Evolutionary conservation across 2,113 vertebrate genomes (phyloP).

Genomic region (Chionodraco myersi): DNA sequence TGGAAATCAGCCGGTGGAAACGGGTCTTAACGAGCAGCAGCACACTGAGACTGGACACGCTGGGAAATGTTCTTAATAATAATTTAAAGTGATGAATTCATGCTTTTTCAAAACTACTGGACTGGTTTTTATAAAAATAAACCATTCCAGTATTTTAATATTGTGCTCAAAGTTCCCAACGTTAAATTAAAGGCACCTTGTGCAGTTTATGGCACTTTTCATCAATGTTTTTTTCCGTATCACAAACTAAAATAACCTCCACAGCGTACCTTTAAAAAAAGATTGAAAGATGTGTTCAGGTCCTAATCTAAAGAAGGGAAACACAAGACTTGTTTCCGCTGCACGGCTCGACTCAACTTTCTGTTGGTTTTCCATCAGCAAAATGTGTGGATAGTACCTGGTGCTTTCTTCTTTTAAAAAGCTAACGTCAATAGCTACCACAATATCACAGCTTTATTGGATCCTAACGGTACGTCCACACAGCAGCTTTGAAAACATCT

Average conservation of each 20-base stretch:
- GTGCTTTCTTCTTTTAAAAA: too few species aligned
- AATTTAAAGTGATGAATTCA: slow-evolving; percentile 39
- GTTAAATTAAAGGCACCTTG: background rate
- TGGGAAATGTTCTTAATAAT: slow-evolving; percentile 2
- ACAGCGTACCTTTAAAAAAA: too few species aligned
- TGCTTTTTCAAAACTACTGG: background rate
- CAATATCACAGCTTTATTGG: too few species aligned
- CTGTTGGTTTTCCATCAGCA: too few species aligned
- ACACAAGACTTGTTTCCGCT: too few species aligned
- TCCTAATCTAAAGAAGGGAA: too few species aligned
- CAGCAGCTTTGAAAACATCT: too few species aligned
- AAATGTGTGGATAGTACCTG: too few species aligned
- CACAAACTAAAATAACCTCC: background rate
- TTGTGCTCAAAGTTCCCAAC: background rate
- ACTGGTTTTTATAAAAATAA: background rate
- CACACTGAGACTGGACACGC: background rate
- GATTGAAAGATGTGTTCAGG: too few species aligned
- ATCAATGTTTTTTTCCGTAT: background rate
- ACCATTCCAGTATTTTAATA: background rate
- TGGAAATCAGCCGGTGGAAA: background rate
- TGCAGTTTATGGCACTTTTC: background rate
- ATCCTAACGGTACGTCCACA: too few species aligned
- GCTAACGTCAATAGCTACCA: too few species aligned
- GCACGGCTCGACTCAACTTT: too few species aligned
- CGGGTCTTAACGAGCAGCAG: background rate